Evolutionary conservation across 2,797 vertebrate species (phyloP), one percentile per base, ranked within the genome.

Genomic region (Meriones psammophilus): DNA sequence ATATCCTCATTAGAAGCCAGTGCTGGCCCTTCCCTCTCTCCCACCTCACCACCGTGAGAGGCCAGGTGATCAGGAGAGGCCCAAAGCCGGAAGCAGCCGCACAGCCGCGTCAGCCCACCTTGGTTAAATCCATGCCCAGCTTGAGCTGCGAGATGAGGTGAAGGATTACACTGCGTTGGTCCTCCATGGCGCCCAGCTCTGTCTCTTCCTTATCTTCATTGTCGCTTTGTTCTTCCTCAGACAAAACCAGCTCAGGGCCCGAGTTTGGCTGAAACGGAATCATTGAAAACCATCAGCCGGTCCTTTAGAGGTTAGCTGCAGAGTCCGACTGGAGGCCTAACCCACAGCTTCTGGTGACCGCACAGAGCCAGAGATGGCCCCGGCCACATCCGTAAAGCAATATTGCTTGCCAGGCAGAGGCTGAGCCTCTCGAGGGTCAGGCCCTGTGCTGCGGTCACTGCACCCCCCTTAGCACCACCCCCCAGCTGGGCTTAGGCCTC

Each of bases 141-240:
- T 99, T 99, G 97, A 99, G 99, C 94, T 99, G 99, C 13, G 99
- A 99, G 91, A 99, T 99, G 97, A 99, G 99, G 98, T 99, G 99
- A 8, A 99, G 99, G 96, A 99, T 99, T 97, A 99, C 94, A 91
- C 99, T 99, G 13, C 99, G 99, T 93, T 99, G 99, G 95, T 99
- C 99, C 89, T 99, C 99, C 98, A 99, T 98, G 97, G 99, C 99
- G 1, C 99, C 99, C 97, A 99, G 97, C 96, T 99, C 99, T 92
- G 99, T 98, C 97, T 99, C 99, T 97, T 98, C 98, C 15, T 99
- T 99, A 96, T 99, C 99, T 98, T 99, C 99, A 3, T 98, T 98
- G 95, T 99, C 99, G 1, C 99, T 99, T 98, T 99, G 98, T 98
- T 99, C 99, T 98, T 99, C 99, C 94, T 98, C 98, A 30, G 98